phyloP scores from a whole-genome alignment of 1,140 invertebrate genomes.

The Lordiphosa collinella region DNA sequence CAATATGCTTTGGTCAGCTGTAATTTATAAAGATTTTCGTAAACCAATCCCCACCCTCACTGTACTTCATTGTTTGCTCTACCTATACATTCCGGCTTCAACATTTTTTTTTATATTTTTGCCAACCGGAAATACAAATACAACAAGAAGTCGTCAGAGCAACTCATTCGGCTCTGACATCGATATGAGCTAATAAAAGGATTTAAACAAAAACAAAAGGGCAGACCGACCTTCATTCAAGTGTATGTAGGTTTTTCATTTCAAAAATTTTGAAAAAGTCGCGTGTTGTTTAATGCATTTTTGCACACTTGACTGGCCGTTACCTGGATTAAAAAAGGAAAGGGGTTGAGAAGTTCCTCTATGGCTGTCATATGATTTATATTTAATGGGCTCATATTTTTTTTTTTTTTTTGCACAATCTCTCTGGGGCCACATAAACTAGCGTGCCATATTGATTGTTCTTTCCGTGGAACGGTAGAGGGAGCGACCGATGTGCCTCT shows the following conservation, averaged over 20 bases:
- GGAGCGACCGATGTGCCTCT: background rate
- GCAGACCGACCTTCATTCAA: slow-evolving; percentile 32
- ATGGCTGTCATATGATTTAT: slow-evolving; percentile 64
- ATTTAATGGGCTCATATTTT: slow-evolving; percentile 58
- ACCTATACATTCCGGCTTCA: no score
- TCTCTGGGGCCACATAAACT: slow-evolving; percentile 47
- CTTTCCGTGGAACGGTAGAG: background rate
- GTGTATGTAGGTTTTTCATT: slow-evolving; percentile 44
- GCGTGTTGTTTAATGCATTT: slow-evolving; percentile 74
- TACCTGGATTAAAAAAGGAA: slow-evolving; percentile 25
- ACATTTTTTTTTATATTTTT: slow-evolving; percentile 17
- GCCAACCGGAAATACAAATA: slow-evolving; percentile 49
- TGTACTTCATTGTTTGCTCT: background rate
- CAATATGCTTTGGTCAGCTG: slow-evolving; percentile 36
- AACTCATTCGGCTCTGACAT: slow-evolving; percentile 43
- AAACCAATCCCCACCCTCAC: slow-evolving; percentile 25
- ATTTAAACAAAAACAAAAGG: slow-evolving; percentile 67
- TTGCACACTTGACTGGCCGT: slow-evolving; percentile 72
- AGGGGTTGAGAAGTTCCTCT: slow-evolving; percentile 49
- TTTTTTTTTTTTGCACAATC: slow-evolving; percentile 55
- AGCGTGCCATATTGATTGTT: slow-evolving; percentile 48
- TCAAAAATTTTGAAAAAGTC: slow-evolving; percentile 53
- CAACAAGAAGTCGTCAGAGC: slow-evolving; percentile 17
- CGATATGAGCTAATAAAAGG: slow-evolving; percentile 73
- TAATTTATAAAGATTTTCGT: slow-evolving; percentile 12